These are phyloP conservation scores for Cetonia aurata DNA, from an alignment of 2,888 invertebrate species.

Conservation along the genomic window DNA sequence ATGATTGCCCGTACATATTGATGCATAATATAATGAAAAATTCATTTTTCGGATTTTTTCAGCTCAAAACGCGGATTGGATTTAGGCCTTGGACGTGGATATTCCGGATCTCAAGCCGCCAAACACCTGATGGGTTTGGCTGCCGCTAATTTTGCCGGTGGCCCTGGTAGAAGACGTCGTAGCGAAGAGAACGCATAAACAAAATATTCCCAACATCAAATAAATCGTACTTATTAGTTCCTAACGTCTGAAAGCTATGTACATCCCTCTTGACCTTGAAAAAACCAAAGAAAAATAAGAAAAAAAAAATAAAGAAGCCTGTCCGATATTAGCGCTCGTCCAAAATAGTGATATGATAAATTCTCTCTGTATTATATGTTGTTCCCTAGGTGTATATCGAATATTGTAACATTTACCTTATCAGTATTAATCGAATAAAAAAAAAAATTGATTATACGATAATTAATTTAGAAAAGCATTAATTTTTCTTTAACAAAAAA, in stretches of 20 bases:
- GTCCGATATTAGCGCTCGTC: conserved; percentile 6
- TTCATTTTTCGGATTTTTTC: conserved; percentile 57
- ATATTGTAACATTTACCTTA: too few species aligned
- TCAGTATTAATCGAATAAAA: too few species aligned
- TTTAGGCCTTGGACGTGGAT: conserved; percentile 88
- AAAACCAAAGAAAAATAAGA: background rate
- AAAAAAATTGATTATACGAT: too few species aligned
- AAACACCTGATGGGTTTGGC: conserved; percentile 93
- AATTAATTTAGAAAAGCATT: too few species aligned
- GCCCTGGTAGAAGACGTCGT: conserved; percentile 89
- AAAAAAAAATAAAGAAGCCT: background rate
- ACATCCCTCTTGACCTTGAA: background rate
- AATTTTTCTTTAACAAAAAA: too few species aligned
- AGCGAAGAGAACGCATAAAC: conserved; percentile 65
- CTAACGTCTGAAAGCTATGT: conserved; percentile 36
- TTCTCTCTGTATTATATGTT: too few species aligned
- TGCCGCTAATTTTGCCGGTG: conserved; percentile 90
- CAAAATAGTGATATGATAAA: too few species aligned
- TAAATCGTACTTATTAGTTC: conserved; percentile 47
- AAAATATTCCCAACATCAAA: conserved; percentile 32
- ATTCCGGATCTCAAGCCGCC: conserved; percentile 90
- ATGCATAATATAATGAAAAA: too few species aligned
- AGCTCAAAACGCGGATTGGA: conserved; percentile 91
- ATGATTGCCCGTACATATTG: too few species aligned
- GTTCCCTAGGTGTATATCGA: too few species aligned